Percentiles rank a stretch among this genome's conserved stretches.
Conservation (phyloP, 1,140 invertebrate species). For the Aphidius ervi region DNA sequence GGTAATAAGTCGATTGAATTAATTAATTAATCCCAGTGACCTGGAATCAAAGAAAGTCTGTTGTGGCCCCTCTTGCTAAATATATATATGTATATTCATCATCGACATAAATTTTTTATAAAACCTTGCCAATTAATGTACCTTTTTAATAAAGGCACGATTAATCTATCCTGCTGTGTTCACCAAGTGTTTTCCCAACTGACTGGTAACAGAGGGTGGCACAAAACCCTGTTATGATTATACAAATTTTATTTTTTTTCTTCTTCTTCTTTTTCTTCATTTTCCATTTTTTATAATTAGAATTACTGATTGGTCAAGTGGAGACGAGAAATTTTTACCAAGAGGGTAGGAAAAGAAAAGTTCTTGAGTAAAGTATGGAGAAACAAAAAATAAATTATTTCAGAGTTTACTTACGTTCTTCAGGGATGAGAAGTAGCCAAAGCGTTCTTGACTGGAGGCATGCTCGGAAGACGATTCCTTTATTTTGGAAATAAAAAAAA, state of each 20-base stretch:
- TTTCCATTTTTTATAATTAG: conserved; percentile 37
- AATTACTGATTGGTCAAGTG: conserved; percentile 39
- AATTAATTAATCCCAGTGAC: conserved; percentile 20
- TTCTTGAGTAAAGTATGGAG: background rate
- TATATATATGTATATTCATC: conserved; percentile 4
- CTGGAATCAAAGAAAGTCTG: conserved; percentile 7
- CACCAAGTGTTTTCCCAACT: conserved; percentile 18
- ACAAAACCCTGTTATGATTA: conserved; percentile 13
- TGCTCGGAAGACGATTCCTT: conserved; percentile 50
- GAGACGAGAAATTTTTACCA: conserved; percentile 9
- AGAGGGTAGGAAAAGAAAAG: background rate
- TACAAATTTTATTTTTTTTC: background rate
- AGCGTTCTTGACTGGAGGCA: conserved; percentile 49
- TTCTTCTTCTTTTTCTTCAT: too few relatives aligned
- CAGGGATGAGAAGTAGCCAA: conserved; percentile 50
- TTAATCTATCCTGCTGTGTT: conserved; percentile 20
- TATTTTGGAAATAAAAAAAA: conserved; percentile 8
- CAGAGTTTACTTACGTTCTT: conserved; percentile 46
- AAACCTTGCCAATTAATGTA: conserved; percentile 19
- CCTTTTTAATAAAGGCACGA: conserved; percentile 20
- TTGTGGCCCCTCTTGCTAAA: background rate
- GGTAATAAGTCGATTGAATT: conserved; percentile 7
- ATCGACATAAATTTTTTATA: conserved; percentile 19
- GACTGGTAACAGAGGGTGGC: conserved; percentile 5
- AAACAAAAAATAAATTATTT: background rate